phyloP scores from a whole-genome alignment of 92 coral and sea anemone species.

The Plumapathes pennacea region DNA sequence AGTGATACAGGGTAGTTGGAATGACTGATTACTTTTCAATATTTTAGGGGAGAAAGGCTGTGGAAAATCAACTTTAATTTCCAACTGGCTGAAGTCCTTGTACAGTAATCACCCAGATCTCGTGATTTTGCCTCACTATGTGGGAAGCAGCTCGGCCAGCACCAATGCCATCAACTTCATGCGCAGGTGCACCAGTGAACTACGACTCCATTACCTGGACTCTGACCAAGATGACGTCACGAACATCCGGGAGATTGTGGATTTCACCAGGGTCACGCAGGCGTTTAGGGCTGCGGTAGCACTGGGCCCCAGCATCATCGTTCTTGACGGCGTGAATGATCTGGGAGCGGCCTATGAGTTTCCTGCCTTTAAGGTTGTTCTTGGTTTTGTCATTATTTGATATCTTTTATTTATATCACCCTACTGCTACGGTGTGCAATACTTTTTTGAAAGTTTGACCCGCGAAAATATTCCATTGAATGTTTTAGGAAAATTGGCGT shows the following conservation, averaged over 20 bases:
- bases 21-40: not conserved
- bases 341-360: slow-evolving; percentile 73
- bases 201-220: slow-evolving; percentile 78
- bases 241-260: slow-evolving; percentile 59
- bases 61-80: slow-evolving; percentile 79
- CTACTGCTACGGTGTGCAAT: too few species aligned
- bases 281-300: slow-evolving; percentile 88
- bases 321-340: slow-evolving; percentile 80
- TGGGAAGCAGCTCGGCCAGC: slow-evolving; percentile 77
- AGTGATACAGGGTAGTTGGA: not conserved
- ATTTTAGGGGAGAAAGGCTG: slow-evolving; percentile 86
- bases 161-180: slow-evolving; percentile 79
- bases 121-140: slow-evolving; percentile 80
- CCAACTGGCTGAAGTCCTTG: slow-evolving; percentile 84
- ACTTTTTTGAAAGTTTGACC: too few species aligned
- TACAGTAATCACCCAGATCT: slow-evolving; percentile 61
- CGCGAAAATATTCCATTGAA: too few species aligned
- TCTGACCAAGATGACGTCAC: slow-evolving; percentile 44
- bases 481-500: too few species aligned
- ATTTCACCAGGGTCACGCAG: slow-evolving; percentile 68
- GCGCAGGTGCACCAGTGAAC: slow-evolving; percentile 93
- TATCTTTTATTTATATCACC: too few species aligned
- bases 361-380: slow-evolving; percentile 67
- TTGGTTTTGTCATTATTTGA: too few species aligned
- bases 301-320: slow-evolving; percentile 81